phyloP scores from a whole-genome alignment of 2,888 invertebrate species.

The Papilio elwesi region DNA sequence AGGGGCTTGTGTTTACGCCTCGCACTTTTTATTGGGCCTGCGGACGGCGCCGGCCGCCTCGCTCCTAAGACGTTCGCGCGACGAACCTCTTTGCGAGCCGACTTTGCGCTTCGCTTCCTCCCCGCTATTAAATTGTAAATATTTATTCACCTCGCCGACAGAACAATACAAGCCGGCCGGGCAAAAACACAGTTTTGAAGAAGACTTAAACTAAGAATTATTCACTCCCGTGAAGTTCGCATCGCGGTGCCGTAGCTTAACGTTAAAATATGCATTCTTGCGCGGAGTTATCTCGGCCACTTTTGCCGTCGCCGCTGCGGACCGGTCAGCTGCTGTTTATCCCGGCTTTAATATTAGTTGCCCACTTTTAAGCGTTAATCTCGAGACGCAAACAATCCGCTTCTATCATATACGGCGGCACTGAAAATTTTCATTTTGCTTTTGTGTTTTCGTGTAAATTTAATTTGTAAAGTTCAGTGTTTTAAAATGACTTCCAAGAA shows the following conservation, averaged over 20 bases:
- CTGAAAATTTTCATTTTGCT: constrained; percentile 21
- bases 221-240: constrained; percentile 72
- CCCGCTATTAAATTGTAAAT: constrained; percentile 35
- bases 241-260: constrained; percentile 70
- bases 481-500: constrained; percentile 1
- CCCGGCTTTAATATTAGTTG: constrained; percentile 66
- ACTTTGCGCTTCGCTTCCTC: neutral
- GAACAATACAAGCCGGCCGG: constrained; percentile 44
- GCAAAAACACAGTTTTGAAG: constrained; percentile 52
- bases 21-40: constrained; percentile 67
- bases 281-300: constrained; percentile 73
- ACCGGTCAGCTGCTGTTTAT: constrained; percentile 73
- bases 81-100: constrained; percentile 54
- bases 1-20: constrained; percentile 80
- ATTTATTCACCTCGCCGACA: constrained; percentile 25
- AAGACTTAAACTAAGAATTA: constrained; percentile 72
- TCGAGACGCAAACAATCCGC: constrained; percentile 43
- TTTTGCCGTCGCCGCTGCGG: constrained; percentile 66
- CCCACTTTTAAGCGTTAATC: constrained; percentile 50
- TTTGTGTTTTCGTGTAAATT: constrained; percentile 20
- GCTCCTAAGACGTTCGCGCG: constrained; percentile 48
- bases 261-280: constrained; percentile 80
- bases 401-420: constrained; percentile 25
- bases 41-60: constrained; percentile 62
- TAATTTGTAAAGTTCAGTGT: constrained; percentile 7